These are phyloP conservation scores for Oceanodroma tethys DNA, from an alignment of 2,113 vertebrate species.

Conservation along the genomic window DNA sequence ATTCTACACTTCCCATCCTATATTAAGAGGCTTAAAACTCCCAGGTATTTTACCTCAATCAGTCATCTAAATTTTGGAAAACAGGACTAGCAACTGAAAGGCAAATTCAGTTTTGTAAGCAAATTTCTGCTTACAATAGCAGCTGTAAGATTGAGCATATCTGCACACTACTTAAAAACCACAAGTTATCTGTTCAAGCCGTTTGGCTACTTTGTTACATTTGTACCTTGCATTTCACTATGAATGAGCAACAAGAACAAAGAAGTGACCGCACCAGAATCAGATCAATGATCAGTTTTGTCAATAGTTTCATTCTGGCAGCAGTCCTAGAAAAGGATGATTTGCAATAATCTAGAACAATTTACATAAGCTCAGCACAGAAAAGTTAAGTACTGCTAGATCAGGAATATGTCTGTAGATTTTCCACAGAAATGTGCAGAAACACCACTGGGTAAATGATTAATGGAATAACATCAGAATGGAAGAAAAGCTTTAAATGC, in stretches of 20 bases:
- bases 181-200: not conserved
- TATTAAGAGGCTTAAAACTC: not conserved
- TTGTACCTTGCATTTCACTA: not conserved
- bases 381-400: not conserved
- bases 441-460: slow-evolving; percentile 1
- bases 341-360: not conserved
- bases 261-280: not conserved
- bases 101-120: too few relatives aligned
- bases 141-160: not conserved
- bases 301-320: not conserved
- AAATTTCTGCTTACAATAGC: too few relatives aligned
- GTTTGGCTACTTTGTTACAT: not conserved
- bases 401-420: not conserved
- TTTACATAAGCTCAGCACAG: not conserved
- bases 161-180: not conserved
- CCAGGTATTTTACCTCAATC: not conserved
- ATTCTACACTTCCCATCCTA: not conserved
- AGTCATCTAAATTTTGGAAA: not conserved
- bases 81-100: not conserved
- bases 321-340: not conserved
- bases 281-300: not conserved
- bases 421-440: slow-evolving; percentile 6
- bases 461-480: slow-evolving; percentile 24
- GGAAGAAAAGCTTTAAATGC: slow-evolving; percentile 43
- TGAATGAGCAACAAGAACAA: not conserved